phyloP scores from a whole-genome alignment of 1,140 invertebrate species.

The Apis dorsata region DNA sequence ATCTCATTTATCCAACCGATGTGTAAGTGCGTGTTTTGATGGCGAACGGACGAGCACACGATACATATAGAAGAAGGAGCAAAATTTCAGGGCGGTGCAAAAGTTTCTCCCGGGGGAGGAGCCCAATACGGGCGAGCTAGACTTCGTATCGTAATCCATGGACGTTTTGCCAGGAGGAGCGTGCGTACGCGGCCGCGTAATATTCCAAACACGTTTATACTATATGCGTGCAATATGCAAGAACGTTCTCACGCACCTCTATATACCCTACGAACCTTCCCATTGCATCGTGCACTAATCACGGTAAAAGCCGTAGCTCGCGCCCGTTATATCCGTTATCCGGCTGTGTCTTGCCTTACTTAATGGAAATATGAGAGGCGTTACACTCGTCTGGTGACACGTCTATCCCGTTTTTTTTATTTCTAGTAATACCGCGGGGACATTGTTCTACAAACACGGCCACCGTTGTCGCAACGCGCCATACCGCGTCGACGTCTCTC shows the following conservation, averaged over 20 bases:
- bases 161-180: background rate
- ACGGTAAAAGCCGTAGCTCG: constrained; percentile 68
- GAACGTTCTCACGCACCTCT: constrained; percentile 33
- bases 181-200: constrained; percentile 17
- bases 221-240: constrained; percentile 31
- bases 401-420: constrained; percentile 48
- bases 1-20: constrained; percentile 31
- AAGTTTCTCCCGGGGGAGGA: constrained; percentile 18
- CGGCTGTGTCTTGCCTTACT: constrained; percentile 66
- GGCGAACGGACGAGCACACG: background rate
- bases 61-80: background rate
- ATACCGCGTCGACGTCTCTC: background rate
- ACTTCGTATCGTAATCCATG: constrained; percentile 19
- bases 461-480: constrained; percentile 6
- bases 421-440: constrained; percentile 52
- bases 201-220: constrained; percentile 42
- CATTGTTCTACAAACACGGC: constrained; percentile 42
- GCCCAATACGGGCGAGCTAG: constrained; percentile 35
- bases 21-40: background rate
- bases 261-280: constrained; percentile 32
- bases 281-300: constrained; percentile 66
- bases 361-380: constrained; percentile 70
- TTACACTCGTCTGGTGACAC: constrained; percentile 49
- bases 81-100: background rate
- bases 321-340: constrained; percentile 55